Conservation (phyloP, 2,113 vertebrate species). For the Poeciliopsis retropinna region DNA sequence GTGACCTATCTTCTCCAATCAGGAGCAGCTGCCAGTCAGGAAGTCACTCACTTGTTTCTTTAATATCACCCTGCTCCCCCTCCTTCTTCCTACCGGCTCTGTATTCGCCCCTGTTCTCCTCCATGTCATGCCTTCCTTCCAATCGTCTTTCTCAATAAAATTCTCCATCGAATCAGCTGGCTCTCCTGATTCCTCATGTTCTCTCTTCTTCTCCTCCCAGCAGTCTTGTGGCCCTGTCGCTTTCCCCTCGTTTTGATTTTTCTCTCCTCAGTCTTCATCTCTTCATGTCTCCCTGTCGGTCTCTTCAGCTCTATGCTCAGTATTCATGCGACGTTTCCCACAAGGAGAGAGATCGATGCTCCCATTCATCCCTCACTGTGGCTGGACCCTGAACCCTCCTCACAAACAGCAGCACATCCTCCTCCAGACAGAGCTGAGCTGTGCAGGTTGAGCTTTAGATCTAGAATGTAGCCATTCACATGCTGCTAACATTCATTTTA, state of each 20-base stretch:
- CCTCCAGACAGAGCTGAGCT: background rate
- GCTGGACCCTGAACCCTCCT: constrained; percentile 45
- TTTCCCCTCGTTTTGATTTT: constrained; percentile 38
- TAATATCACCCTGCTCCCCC: too few relatives aligned
- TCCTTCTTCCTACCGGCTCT: constrained; percentile 36
- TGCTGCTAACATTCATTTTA: background rate
- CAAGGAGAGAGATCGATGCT: constrained; percentile 51
- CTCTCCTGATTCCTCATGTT: constrained; percentile 2
- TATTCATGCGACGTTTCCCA: constrained; percentile 52
- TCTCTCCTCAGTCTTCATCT: constrained; percentile 1
- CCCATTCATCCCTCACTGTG: constrained; percentile 56
- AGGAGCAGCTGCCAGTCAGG: too few relatives aligned
- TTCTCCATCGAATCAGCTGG: constrained; percentile 37
- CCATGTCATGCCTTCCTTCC: constrained; percentile 20
- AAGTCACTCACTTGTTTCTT: too few relatives aligned
- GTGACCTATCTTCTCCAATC: too few relatives aligned
- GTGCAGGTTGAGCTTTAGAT: too few relatives aligned
- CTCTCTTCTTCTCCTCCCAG: constrained; percentile 25
- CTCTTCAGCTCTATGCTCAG: constrained; percentile 47
- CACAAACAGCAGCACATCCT: constrained; percentile 24
- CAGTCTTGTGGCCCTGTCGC: constrained; percentile 22
- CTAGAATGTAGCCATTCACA: background rate
- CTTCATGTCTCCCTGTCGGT: constrained; percentile 4
- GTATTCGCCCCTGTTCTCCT: constrained; percentile 38
- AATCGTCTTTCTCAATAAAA: constrained; percentile 37